Conservation (phyloP, 2,888 invertebrate genomes). For the Steinernema carpocapsae region DNA sequence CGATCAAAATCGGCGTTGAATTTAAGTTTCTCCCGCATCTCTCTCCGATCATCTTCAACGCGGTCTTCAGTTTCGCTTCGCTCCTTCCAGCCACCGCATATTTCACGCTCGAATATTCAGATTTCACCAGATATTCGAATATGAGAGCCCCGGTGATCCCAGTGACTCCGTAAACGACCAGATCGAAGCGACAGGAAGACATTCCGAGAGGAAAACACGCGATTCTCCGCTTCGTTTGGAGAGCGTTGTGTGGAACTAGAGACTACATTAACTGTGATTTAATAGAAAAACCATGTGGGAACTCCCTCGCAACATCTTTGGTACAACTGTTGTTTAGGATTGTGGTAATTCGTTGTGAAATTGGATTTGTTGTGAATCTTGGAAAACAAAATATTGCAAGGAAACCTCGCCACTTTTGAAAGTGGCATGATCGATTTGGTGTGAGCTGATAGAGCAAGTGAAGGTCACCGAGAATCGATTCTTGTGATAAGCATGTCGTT, state of each 20-base stretch:
- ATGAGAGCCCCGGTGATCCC: constrained; percentile 90
- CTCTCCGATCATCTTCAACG: constrained; percentile 7
- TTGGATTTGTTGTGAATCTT: no score
- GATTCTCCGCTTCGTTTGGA: neutral
- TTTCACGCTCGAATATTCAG: constrained; percentile 54
- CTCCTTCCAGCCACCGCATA: constrained; percentile 32
- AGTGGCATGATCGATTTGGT: no score
- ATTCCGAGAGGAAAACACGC: neutral
- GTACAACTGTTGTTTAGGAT: no score
- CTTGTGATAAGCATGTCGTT: no score
- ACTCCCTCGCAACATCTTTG: no score
- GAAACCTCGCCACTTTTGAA: no score
- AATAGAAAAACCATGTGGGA: no score
- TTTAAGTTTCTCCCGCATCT: neutral
- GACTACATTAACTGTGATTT: neutral
- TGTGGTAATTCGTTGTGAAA: no score
- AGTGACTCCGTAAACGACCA: constrained; percentile 90
- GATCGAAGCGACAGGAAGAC: constrained; percentile 72
- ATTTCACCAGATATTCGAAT: constrained; percentile 75
- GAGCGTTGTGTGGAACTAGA: neutral
- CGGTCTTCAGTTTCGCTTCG: neutral
- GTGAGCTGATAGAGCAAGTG: no score
- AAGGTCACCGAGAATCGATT: no score
- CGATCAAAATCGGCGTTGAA: constrained; percentile 76
- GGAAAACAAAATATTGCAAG: no score